Evolutionary conservation across 2,113 vertebrate species (phyloP), one percentile per base, ranked within the genome.

Genomic region (Pseudois nayaur): DNA sequence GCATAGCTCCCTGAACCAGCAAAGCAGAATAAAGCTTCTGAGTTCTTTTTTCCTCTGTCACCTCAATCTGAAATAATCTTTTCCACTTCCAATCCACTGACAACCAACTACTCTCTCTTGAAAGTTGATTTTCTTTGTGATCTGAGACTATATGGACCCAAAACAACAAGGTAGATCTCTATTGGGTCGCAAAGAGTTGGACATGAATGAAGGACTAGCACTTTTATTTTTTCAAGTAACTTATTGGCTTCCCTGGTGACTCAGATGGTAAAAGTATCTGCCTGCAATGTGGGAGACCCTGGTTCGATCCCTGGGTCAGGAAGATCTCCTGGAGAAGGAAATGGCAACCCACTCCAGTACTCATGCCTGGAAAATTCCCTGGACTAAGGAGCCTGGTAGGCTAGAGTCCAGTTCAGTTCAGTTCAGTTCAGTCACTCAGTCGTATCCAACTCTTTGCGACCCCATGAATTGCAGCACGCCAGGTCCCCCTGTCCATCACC

Each of bases 91-190:
- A 90, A 25, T 7, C 36, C 54, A 48, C 62, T 12, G 25, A 83
- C 82, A 55, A 25, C 36, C 43, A 82, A 10, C n/a, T 45, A 12
- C 10, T 15, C 33, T 52, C n/a, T 85, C 59, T 76, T 64, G 40
- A 29, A 94, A 85, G 48, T 89, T 85, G 36, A 64, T 93, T 57
- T 36, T 85, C 36, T 64, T 64, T 64, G n/a, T 85, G n/a, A n/a
- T 78, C 23, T 40, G 87, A 55, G 45, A 31, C 25, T 48, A 3
- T 48, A 48, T 40, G n/a, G 43, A 76, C 43, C 36, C 71, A 36
- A 74, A 87, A 87, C 36, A 29, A 55, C 21, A 59, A 79, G 54
- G n/a, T 36, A 25, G 21, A 76, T 48, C 25, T 29, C 82, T 93
- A 36, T 11, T 71, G 64, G 64, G 64, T 71, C 2, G 0, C 64